Evolutionary conservation across 2,888 invertebrate species (phyloP).

Genomic region (Yponomeuta cagnagella): DNA sequence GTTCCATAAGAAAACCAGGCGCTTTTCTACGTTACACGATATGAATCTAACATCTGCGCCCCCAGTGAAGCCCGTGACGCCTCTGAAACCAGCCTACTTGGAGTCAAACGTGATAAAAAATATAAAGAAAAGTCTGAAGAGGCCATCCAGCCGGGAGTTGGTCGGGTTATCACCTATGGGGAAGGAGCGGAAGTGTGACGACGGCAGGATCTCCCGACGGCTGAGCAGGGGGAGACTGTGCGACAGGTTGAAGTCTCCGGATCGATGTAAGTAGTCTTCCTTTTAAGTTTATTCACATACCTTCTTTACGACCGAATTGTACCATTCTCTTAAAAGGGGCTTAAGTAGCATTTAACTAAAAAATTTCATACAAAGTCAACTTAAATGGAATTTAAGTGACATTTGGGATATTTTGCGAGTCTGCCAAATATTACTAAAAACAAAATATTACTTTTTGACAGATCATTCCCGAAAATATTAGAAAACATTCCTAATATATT

Average conservation of each 20-base stretch:
- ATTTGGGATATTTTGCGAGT: too few species aligned
- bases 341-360: too few species aligned
- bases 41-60: background rate
- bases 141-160: conserved; percentile 58
- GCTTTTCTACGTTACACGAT: background rate
- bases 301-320: too few species aligned
- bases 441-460: too few species aligned
- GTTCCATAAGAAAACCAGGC: background rate
- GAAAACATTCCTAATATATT: too few species aligned
- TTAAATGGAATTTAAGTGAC: too few species aligned
- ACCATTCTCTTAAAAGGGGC: too few species aligned
- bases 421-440: too few species aligned
- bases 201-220: conserved; percentile 35
- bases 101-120: conserved; percentile 34
- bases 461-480: too few species aligned
- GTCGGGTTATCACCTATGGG: conserved; percentile 43
- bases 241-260: conserved; percentile 35
- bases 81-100: background rate
- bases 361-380: too few species aligned
- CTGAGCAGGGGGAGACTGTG: conserved; percentile 30
- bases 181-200: conserved; percentile 29
- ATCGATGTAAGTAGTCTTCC: conserved; percentile 39
- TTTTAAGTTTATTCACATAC: background rate
- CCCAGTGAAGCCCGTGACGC: conserved; percentile 5
- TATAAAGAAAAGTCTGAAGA: conserved; percentile 55